A percentile compares a stretch with the other conserved stretches of the same genome.
These are phyloP conservation scores for Liolophura sinensis DNA, from an alignment of 1,140 invertebrate genomes.

Conservation along the genomic window DNA sequence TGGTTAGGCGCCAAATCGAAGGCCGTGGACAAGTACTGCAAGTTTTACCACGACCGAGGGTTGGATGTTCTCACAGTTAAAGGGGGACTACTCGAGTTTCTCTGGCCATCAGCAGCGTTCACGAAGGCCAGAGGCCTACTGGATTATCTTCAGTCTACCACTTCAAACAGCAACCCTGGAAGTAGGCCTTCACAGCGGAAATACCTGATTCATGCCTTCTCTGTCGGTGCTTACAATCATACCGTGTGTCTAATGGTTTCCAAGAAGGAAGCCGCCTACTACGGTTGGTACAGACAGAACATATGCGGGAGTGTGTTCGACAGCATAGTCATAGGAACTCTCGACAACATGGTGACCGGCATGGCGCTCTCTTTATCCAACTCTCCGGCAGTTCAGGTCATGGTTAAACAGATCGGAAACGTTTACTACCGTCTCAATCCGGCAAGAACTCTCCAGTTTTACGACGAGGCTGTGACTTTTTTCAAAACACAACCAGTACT, in stretches of 20 bases:
- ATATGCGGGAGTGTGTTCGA: conserved; percentile 34
- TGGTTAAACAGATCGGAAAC: conserved; percentile 13
- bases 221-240: conserved; percentile 32
- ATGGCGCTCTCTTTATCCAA: conserved; percentile 19
- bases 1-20: conserved; percentile 27
- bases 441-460: conserved; percentile 18
- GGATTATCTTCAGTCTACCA: conserved; percentile 10
- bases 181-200: neutral
- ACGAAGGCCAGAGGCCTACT: conserved; percentile 21
- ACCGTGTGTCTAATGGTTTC: conserved; percentile 16
- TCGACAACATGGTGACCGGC: conserved; percentile 28
- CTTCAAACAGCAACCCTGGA: neutral
- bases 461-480: conserved; percentile 20
- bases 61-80: conserved; percentile 29
- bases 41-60: conserved; percentile 26
- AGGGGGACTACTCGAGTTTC: conserved; percentile 24
- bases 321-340: conserved; percentile 30
- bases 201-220: conserved; percentile 30
- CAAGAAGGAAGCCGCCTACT: neutral
- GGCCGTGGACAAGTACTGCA: conserved; percentile 26
- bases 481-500: conserved; percentile 21
- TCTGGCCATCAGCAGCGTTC: conserved; percentile 25
- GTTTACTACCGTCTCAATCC: conserved; percentile 21
- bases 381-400: conserved; percentile 7
- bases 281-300: conserved; percentile 17